Evolutionary conservation across 1,140 invertebrate genomes (phyloP).

Genomic region (Micrasema longulum): DNA sequence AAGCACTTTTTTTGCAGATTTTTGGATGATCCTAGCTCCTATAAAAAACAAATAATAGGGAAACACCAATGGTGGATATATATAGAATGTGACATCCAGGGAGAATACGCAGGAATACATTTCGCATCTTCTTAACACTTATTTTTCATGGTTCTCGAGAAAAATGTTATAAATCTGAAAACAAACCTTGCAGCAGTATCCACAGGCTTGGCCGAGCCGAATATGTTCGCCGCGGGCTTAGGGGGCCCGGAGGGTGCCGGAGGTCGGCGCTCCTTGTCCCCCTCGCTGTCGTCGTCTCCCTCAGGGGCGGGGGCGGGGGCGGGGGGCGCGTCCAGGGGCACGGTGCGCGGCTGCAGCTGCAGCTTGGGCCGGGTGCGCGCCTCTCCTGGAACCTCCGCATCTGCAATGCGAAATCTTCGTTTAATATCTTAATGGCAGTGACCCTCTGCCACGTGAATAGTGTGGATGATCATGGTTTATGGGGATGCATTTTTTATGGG

Average conservation of each 20-base stretch:
- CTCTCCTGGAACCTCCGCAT: constrained; percentile 56
- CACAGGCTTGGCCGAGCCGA: constrained; percentile 93
- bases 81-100: too few species aligned
- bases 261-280: constrained; percentile 27
- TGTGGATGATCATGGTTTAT: too few species aligned
- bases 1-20: too few species aligned
- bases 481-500: too few species aligned
- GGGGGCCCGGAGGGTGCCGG: constrained; percentile 57
- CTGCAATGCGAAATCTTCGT: constrained; percentile 44
- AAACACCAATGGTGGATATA: too few species aligned
- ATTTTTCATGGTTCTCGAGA: too few species aligned
- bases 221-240: constrained; percentile 78
- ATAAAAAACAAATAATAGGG: too few species aligned
- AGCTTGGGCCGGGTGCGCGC: constrained; percentile 77
- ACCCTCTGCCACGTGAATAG: too few species aligned
- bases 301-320: constrained; percentile 47
- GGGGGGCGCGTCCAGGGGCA: constrained; percentile 69
- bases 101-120: too few species aligned
- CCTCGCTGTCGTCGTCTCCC: constrained; percentile 27
- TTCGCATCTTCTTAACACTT: not conserved
- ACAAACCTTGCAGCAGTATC: constrained; percentile 83
- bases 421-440: too few species aligned
- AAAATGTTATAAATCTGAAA: not conserved
- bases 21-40: too few species aligned
- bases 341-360: constrained; percentile 78